Conservation (phyloP, 1,140 invertebrate species). For the Acromyrmex charruanus region DNA sequence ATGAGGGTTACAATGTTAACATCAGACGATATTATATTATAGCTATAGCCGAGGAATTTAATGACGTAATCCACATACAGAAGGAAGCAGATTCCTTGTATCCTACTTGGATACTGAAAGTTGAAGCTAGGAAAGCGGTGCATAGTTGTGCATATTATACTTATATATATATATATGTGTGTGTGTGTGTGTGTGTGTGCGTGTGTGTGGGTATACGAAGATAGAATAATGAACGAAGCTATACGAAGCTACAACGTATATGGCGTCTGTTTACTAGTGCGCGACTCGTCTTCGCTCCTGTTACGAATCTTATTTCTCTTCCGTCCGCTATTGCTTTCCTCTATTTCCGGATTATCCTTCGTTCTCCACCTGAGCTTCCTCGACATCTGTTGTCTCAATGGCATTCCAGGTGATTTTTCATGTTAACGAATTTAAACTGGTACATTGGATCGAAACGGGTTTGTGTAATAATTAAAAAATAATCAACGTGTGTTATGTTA, state of each 20-base stretch:
- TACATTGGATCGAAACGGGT: not conserved
- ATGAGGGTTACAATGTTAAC: not conserved
- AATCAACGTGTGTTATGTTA: not conserved
- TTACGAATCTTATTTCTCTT: slow-evolving; percentile 61
- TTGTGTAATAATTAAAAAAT: slow-evolving; percentile 12
- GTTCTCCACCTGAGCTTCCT: slow-evolving; percentile 29
- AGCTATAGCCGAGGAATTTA: slow-evolving; percentile 39
- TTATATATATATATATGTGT: no score
- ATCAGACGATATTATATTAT: slow-evolving; percentile 3
- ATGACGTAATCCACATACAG: slow-evolving; percentile 35
- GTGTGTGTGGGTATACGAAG: no score
- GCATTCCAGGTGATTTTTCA: slow-evolving; percentile 39
- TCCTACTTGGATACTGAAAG: not conserved
- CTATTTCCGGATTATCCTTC: slow-evolving; percentile 49
- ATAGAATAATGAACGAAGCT: slow-evolving; percentile 64
- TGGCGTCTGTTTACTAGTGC: slow-evolving; percentile 61
- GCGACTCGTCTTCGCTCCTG: slow-evolving; percentile 46
- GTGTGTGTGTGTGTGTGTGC: no score
- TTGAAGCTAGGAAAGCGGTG: slow-evolving; percentile 41
- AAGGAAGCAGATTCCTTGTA: slow-evolving; percentile 4
- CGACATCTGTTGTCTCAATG: slow-evolving; percentile 6
- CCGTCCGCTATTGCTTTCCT: slow-evolving; percentile 38
- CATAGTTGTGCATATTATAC: slow-evolving; percentile 49
- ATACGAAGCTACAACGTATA: not conserved
- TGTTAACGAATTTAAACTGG: slow-evolving; percentile 6